Percentiles rank a stretch among this genome's conserved stretches.
Conservation (phyloP, 2,797 vertebrate genomes). For the Poeciliopsis paucimaculata region DNA sequence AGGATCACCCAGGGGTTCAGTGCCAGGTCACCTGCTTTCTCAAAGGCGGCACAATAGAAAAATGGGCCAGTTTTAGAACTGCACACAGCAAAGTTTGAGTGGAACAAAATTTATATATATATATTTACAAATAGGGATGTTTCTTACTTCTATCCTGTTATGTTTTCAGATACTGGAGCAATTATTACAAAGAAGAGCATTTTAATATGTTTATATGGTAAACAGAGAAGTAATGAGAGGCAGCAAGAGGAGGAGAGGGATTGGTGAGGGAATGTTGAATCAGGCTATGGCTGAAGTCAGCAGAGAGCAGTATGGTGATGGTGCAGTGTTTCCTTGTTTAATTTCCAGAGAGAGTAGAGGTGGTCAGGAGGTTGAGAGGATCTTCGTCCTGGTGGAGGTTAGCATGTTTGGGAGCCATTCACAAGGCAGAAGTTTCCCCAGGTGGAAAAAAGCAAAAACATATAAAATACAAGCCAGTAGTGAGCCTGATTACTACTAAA, state of each 20-base stretch:
- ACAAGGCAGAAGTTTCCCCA: neutral
- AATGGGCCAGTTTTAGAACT: neutral
- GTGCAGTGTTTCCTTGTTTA: neutral
- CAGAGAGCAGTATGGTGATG: neutral
- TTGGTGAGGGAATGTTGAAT: neutral
- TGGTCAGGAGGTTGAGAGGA: neutral
- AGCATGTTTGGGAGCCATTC: neutral
- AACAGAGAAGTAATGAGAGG: neutral
- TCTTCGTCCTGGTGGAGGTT: neutral
- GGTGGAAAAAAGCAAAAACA: neutral
- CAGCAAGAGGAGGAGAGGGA: neutral
- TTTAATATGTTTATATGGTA: neutral
- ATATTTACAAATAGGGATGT: neutral
- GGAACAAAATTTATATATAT: neutral
- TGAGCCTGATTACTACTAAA: neutral
- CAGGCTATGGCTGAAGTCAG: neutral
- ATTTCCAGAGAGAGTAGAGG: neutral
- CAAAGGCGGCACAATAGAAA: constrained; percentile 26
- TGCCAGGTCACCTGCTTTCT: constrained; percentile 1
- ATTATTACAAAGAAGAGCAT: neutral
- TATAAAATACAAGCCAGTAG: neutral
- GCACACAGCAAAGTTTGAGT: neutral
- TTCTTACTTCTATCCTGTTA: neutral
- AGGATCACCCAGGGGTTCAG: constrained; percentile 13
- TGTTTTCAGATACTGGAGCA: neutral